Evolutionary conservation across 2,797 vertebrate species (phyloP).

Genomic region (Zenarchopterus dispar): DNA sequence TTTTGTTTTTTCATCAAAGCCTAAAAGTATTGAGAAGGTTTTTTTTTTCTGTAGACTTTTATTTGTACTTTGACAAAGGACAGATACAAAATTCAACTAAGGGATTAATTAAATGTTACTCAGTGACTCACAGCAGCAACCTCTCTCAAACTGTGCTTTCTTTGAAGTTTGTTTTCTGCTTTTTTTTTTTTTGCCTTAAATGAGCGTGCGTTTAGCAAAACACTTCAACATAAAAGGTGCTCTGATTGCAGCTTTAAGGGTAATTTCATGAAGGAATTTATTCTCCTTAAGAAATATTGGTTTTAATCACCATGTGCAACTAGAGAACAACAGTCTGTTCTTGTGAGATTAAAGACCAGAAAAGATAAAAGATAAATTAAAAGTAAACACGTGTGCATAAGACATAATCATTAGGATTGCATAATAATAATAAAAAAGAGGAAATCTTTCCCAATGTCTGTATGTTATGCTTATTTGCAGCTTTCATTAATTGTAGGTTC

Average conservation of each 20-base stretch:
- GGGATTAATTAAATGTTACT: no score
- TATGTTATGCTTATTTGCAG: neutral
- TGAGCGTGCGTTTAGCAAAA: neutral
- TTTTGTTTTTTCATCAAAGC: no score
- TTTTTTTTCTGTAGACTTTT: no score
- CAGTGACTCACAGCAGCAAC: no score
- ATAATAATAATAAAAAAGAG: no score
- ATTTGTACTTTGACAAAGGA: no score
- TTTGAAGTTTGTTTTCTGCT: neutral
- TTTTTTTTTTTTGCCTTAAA: neutral
- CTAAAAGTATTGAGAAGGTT: no score
- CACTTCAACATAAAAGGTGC: conserved; percentile 5
- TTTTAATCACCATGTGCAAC: conserved; percentile 4
- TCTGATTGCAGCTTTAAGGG: conserved; percentile 27
- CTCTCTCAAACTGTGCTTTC: no score
- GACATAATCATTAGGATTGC: neutral
- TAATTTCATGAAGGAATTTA: conserved; percentile 9
- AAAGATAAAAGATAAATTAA: conserved; percentile 2
- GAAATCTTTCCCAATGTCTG: no score
- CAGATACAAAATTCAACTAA: no score
- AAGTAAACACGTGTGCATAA: neutral
- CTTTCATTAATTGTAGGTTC: neutral
- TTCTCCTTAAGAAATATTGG: neutral
- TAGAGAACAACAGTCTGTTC: neutral
- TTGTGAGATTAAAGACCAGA: neutral